Evolutionary conservation across 2,797 vertebrate genomes (phyloP), one percentile per base, ranked within the genome.

Genomic region (Scolopax bukidnonensis): DNA sequence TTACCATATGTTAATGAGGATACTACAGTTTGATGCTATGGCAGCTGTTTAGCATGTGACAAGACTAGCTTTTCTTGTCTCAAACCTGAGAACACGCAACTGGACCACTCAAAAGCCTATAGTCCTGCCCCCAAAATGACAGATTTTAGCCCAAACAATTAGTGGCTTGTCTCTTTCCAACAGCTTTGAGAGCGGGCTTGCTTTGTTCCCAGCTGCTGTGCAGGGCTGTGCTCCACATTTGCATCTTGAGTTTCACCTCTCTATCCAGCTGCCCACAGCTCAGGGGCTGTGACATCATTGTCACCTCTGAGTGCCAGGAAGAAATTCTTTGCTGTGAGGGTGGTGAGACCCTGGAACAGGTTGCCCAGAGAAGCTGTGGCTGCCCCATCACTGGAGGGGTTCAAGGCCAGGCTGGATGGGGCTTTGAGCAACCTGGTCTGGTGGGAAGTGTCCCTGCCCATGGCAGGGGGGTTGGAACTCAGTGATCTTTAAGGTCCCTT

Each of bases 271-370:
- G 23, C 16, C 32, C 70, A 24, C 50, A 76, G 33, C 17, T 25
- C 47, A 51, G 36, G 33, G 0, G 0, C 16, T 87, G 30, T 15
- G 67, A 19, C 24, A 40, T n/a, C 7, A 0, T 10, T 56, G 47
- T 51, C 41, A 77, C 32, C 21, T 59, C 50, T 0, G 0, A 70
- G 53, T 36, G 27, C 10, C 51, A 53, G 51, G 51, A 53, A 53
- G 28, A 30, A 17, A 53, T 53, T 53, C 51, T 53, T 30, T 53
- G 1, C 28, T 18, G 51, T 18, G 28, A 53, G 51, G 51, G 28
- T 30, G 28, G 16, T 53, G 51, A 53, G 51, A 30, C 27, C 6
- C 27, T 51, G 50, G 50, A 51, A 28, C 3, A 53, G 28, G 28
- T 30, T 51, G 50, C 27, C 50, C 27, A 51, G 50, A 51, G 51